Percentiles rank a stretch among this genome's conserved stretches.
phyloP scores from a whole-genome alignment of 2,797 vertebrate genomes.

The Acanthiza pusilla region DNA sequence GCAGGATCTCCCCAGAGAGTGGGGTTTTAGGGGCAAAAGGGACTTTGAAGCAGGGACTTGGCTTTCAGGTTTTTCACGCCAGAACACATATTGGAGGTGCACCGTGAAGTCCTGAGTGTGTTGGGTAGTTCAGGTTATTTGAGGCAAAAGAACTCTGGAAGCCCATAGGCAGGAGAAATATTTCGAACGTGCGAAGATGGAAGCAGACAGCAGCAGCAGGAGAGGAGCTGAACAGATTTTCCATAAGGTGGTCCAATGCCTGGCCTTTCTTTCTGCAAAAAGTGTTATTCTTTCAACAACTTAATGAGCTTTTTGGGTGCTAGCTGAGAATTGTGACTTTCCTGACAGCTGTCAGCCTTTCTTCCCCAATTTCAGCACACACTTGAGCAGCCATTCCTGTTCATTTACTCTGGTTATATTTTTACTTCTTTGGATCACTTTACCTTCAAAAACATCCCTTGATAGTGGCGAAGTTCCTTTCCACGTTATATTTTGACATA shows the following conservation, averaged over 20 bases:
- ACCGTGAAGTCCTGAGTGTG: background rate
- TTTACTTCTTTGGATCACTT: background rate
- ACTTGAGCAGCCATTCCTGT: background rate
- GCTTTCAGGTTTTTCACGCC: background rate
- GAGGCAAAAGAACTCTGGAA: background rate
- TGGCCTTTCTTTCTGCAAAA: background rate
- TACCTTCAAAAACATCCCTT: background rate
- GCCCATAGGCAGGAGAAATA: background rate
- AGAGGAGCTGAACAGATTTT: background rate
- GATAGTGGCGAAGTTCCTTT: background rate
- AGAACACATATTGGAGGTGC: background rate
- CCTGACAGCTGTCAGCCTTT: background rate
- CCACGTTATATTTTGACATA: background rate
- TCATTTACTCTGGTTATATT: background rate
- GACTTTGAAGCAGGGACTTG: background rate
- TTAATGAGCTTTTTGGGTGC: background rate
- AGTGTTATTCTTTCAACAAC: background rate
- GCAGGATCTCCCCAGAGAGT: background rate
- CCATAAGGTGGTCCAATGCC: background rate
- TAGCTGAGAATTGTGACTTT: rapidly evolving
- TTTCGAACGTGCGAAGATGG: background rate
- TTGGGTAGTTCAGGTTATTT: background rate
- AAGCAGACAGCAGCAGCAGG: background rate
- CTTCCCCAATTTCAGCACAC: background rate
- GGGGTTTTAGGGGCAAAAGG: background rate